A percentile compares a stretch with the other conserved stretches of the same genome.
Evolutionary conservation across 2,113 vertebrate genomes (phyloP).

Genomic region (Microcebus ravelobensis): DNA sequence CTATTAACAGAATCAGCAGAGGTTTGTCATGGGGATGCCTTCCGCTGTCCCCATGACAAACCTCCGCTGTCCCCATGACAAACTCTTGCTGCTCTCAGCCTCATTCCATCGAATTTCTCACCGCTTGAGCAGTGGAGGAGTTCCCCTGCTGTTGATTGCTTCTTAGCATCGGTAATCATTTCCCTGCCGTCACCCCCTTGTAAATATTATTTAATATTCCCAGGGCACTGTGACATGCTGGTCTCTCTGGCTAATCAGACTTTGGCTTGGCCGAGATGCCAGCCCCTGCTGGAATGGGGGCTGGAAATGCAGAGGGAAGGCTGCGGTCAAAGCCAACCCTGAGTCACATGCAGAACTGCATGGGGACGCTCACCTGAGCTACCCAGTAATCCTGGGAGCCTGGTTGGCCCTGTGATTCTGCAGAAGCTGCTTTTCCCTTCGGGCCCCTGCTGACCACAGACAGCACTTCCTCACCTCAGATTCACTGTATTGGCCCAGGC

Average conservation of each 20-base stretch:
- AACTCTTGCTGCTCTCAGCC: background rate
- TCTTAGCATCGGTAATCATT: constrained; percentile 54
- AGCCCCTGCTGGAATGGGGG: background rate
- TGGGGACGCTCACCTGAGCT: background rate
- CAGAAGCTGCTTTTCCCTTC: background rate
- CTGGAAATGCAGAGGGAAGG: background rate
- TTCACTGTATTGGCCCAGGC: background rate
- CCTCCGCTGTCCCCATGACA: constrained; percentile 23
- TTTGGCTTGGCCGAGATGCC: constrained; percentile 10
- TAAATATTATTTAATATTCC: constrained; percentile 75
- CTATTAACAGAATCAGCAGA: constrained; percentile 76
- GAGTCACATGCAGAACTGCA: background rate
- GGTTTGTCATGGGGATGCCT: background rate
- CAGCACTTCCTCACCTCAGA: background rate
- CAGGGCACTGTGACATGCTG: constrained; percentile 41
- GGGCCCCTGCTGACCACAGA: background rate
- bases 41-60: constrained; percentile 39
- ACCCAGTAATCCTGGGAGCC: background rate
- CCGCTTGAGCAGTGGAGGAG: constrained; percentile 39
- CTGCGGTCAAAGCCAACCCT: background rate
- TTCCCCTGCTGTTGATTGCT: constrained; percentile 50
- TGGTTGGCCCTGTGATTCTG: background rate
- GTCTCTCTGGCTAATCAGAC: constrained; percentile 56
- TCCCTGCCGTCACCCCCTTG: constrained; percentile 32
- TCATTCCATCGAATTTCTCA: background rate